A percentile compares a stretch with the other conserved stretches of the same genome.
These are phyloP conservation scores for Blennius ocellaris DNA, from an alignment of 2,113 vertebrate species.

Conservation along the genomic window DNA sequence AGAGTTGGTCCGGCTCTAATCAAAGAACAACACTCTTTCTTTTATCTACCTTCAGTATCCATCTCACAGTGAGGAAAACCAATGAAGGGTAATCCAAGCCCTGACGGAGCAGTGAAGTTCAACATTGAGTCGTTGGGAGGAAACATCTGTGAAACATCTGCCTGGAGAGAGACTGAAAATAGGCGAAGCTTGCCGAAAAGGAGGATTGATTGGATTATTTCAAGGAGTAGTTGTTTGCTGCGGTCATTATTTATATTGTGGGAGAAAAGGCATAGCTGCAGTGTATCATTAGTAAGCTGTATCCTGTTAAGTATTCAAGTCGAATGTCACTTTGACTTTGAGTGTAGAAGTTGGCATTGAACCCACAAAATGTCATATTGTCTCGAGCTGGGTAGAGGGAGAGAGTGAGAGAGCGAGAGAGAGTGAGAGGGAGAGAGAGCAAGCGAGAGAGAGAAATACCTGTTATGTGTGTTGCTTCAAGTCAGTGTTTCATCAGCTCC, in stretches of 20 bases:
- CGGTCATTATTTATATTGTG: conserved; percentile 41
- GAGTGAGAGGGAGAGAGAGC: too few species aligned
- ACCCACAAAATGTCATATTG: conserved; percentile 5
- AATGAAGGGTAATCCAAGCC: conserved; percentile 40
- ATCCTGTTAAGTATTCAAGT: conserved; percentile 2
- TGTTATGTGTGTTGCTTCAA: not conserved
- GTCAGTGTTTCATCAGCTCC: not conserved
- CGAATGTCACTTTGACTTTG: conserved; percentile 9
- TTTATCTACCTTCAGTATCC: conserved; percentile 66
- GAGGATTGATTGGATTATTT: conserved; percentile 63
- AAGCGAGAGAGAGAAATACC: not conserved
- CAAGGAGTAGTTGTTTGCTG: conserved; percentile 38
- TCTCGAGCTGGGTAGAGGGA: not conserved
- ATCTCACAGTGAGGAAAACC: conserved; percentile 62
- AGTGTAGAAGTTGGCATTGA: conserved; percentile 5
- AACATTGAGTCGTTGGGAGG: conserved; percentile 41
- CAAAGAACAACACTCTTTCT: conserved; percentile 72
- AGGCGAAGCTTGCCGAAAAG: conserved; percentile 25
- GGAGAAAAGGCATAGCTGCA: conserved; percentile 29
- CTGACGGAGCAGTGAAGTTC: conserved; percentile 37
- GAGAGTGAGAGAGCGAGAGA: too few species aligned
- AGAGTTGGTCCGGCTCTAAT: conserved; percentile 70
- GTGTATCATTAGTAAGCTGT: not conserved
- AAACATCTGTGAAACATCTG: conserved; percentile 77
- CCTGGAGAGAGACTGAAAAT: conserved; percentile 43